Evolutionary conservation across 1,140 invertebrate genomes (phyloP).

Genomic region (Kradibia gibbosae): DNA sequence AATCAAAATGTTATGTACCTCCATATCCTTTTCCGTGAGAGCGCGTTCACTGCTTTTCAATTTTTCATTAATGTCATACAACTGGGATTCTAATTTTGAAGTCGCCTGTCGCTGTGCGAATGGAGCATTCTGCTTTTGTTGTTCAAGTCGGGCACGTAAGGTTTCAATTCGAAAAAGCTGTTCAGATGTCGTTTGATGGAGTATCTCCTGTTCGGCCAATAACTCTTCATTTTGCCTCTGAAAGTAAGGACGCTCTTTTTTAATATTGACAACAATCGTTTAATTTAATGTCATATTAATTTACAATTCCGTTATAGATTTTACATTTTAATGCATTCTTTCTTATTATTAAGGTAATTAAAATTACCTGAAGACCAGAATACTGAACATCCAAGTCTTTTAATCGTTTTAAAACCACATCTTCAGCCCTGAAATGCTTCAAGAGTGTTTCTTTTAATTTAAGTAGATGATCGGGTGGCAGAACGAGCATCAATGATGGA

Average conservation of each 20-base stretch:
- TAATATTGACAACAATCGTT: background rate
- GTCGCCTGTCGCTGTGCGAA: constrained; percentile 80
- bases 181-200: constrained; percentile 85
- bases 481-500: constrained; percentile 62
- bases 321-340: no score
- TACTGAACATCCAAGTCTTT: constrained; percentile 84
- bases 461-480: constrained; percentile 75
- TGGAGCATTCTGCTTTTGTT: constrained; percentile 81
- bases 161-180: constrained; percentile 85
- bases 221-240: constrained; percentile 75
- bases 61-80: constrained; percentile 75
- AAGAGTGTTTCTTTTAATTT: constrained; percentile 79
- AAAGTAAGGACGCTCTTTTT: background rate
- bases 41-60: constrained; percentile 62
- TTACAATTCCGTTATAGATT: no score
- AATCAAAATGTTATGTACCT: constrained; percentile 47
- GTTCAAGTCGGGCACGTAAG: constrained; percentile 83
- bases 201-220: constrained; percentile 82
- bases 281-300: no score
- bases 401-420: constrained; percentile 81
- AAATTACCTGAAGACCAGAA: constrained; percentile 49
- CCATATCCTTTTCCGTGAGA: constrained; percentile 64
- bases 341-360: background rate
- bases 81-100: constrained; percentile 77
- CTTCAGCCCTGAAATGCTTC: constrained; percentile 80